Base-by-base conservation (phyloP, 2,888 invertebrate species). In the Chorisops tibialis region DNA sequence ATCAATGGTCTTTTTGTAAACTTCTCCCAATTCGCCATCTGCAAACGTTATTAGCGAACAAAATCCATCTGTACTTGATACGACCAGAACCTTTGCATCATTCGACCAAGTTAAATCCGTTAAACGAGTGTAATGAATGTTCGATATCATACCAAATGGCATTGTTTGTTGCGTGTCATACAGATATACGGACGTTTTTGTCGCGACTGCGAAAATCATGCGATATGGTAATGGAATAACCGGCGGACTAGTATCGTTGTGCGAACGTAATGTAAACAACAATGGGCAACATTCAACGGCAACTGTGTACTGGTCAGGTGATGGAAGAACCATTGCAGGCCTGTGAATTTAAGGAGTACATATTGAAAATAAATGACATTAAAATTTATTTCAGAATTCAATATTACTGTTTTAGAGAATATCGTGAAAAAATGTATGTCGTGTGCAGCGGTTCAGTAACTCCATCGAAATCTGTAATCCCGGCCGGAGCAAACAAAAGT, bases 181-280 rank as follows among this genome's bases (percentile, higher is more conserved):
- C 41, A 96, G 79, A 61, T 92, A 81, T 35, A 99, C 86, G 22
- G 91, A 87, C 69, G 89, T 88, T 69, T 89, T 87, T 1, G 96
- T 94, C 18, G 91, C 95, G 12, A 97, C 88, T 1, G 97, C 97
- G 74, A 96, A 91, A 61, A 99, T 80, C 80, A 93, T 84, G 63
- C 97, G 84, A 73, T 89, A 91, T 0, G 88, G 87, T 43, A 90
- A 75, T 11, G 84, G 76, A 66, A 88, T 78, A 12, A 83, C 74
- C 1, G 85, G 75, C 7, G 84, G 82, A 11, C 84, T 84, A 52
- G 75, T 74, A n/a, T 79, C 73, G 62, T 73, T 70, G 65, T 72
- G 69, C 18, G 70, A 67, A 3, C 84, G 81, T 14, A 88, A 76
- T 69, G 85, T 78, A 76, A 86, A 94, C 63, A 85, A 77, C 4